A percentile compares a stretch with the other conserved stretches of the same genome.
phyloP scores from a whole-genome alignment of 2,113 vertebrate genomes.

The Hippocampus guttulatus region DNA sequence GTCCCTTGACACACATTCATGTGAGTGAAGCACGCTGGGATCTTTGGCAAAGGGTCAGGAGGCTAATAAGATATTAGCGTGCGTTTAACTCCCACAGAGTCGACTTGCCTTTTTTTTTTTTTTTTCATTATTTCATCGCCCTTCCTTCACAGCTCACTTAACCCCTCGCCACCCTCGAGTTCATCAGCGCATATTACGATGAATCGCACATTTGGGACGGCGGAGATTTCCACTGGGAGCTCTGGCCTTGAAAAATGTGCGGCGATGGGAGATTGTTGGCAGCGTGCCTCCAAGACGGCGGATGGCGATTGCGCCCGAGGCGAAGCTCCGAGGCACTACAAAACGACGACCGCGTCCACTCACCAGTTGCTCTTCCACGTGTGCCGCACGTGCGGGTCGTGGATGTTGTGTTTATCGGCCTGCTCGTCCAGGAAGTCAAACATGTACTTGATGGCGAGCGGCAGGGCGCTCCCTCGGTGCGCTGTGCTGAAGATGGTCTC shows the following conservation, averaged over 20 bases:
- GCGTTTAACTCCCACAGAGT: slow-evolving; percentile 74
- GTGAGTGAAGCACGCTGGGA: slow-evolving; percentile 68
- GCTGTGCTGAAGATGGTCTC: slow-evolving; percentile 99
- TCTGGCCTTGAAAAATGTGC: slow-evolving; percentile 52
- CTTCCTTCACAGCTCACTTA: slow-evolving; percentile 52
- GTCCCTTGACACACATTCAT: slow-evolving; percentile 44
- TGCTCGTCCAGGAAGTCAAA: slow-evolving; percentile 98
- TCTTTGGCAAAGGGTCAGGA: slow-evolving; percentile 66
- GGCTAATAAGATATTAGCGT: slow-evolving; percentile 92
- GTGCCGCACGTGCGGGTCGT: slow-evolving; percentile 94
- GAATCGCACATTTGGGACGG: slow-evolving; percentile 46
- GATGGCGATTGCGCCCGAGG: slow-evolving; percentile 37
- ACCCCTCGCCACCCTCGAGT: slow-evolving; percentile 48
- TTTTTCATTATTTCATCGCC: slow-evolving; percentile 38
- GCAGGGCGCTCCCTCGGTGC: slow-evolving; percentile 91
- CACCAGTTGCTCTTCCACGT: slow-evolving; percentile 99
- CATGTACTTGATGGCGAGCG: slow-evolving; percentile 99
- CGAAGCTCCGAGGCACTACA: background rate
- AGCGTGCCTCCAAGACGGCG: slow-evolving; percentile 12
- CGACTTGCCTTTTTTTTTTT: slow-evolving; percentile 36
- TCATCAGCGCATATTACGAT: slow-evolving; percentile 61
- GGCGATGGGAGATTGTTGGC: slow-evolving; percentile 48
- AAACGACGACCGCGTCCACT: slow-evolving; percentile 45
- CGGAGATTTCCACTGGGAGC: slow-evolving; percentile 47
- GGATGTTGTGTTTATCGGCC: slow-evolving; percentile 94